A percentile compares a stretch with the other conserved stretches of the same genome.
Conservation (phyloP, 2,888 invertebrate genomes). For the Zonitis immaculata region DNA sequence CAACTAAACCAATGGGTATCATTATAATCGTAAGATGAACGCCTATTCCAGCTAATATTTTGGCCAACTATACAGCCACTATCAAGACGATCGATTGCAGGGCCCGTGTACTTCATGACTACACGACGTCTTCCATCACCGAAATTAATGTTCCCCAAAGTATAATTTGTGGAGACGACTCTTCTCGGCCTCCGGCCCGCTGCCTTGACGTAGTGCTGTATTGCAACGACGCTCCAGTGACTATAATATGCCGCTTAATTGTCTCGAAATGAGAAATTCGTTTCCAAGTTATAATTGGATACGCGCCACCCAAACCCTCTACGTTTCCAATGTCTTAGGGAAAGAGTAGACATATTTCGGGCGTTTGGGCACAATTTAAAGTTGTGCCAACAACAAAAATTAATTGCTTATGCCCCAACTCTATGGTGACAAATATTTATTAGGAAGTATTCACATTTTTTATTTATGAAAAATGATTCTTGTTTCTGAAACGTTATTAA, state of each 20-base stretch:
- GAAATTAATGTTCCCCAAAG: slow-evolving; percentile 54
- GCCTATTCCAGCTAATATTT: too few relatives aligned
- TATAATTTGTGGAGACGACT: slow-evolving; percentile 52
- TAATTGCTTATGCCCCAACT: neutral
- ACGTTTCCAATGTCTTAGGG: slow-evolving; percentile 31
- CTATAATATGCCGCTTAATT: slow-evolving; percentile 55
- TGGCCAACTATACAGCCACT: slow-evolving; percentile 30
- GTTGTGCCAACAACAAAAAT: slow-evolving; percentile 5
- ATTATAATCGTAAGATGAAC: too few relatives aligned
- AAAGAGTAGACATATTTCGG: slow-evolving; percentile 30
- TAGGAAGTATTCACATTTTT: neutral
- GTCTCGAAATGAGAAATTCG: slow-evolving; percentile 56
- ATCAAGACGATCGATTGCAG: slow-evolving; percentile 21
- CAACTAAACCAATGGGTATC: too few relatives aligned
- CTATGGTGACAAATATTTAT: neutral
- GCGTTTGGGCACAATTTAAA: slow-evolving; percentile 10
- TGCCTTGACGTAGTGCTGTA: slow-evolving; percentile 37
- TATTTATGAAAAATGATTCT: neutral
- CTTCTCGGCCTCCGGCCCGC: slow-evolving; percentile 31
- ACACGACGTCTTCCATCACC: slow-evolving; percentile 45
- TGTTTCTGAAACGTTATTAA: neutral
- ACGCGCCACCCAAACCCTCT: slow-evolving; percentile 38
- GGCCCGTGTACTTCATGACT: slow-evolving; percentile 10
- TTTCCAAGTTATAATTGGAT: slow-evolving; percentile 56
- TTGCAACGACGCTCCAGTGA: slow-evolving; percentile 48